Percentiles rank a stretch among this genome's conserved stretches.
These are phyloP conservation scores for Sinocyclocheilus anophthalmus DNA, from an alignment of 2,113 vertebrate genomes.

Conservation along the genomic window DNA sequence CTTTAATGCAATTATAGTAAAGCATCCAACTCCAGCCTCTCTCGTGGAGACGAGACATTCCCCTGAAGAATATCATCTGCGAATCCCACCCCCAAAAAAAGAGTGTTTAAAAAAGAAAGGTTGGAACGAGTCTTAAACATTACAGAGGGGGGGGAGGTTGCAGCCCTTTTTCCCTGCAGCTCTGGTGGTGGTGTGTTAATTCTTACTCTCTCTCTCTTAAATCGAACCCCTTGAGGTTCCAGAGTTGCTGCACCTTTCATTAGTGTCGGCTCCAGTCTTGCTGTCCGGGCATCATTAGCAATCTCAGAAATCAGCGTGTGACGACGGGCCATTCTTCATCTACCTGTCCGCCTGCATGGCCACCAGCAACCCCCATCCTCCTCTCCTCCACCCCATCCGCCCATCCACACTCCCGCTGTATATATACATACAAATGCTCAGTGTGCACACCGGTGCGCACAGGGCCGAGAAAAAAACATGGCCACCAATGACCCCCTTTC, in stretches of 20 bases:
- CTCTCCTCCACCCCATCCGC: constrained; percentile 21
- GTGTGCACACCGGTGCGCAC: neutral
- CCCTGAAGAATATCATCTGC: constrained; percentile 53
- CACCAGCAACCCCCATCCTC: constrained; percentile 56
- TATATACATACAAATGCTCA: constrained; percentile 57
- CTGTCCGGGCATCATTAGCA: constrained; percentile 73
- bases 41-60: constrained; percentile 35
- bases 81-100: constrained; percentile 39
- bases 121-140: constrained; percentile 56
- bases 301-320: constrained; percentile 68
- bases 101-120: constrained; percentile 50
- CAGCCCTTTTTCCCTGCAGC: constrained; percentile 53
- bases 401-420: constrained; percentile 34
- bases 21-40: constrained; percentile 42
- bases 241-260: constrained; percentile 72
- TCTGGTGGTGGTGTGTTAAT: constrained; percentile 51
- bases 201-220: constrained; percentile 60
- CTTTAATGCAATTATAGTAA: constrained; percentile 55
- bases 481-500: constrained; percentile 25
- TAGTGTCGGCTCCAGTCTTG: constrained; percentile 67
- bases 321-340: constrained; percentile 74
- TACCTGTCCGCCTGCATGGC: constrained; percentile 62
- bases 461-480: neutral
- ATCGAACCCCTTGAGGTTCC: constrained; percentile 72
- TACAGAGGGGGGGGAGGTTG: constrained; percentile 59